Evolutionary conservation across 2,797 vertebrate species (phyloP), one percentile per base, ranked within the genome.

Genomic region (Clarias pachynema): DNA sequence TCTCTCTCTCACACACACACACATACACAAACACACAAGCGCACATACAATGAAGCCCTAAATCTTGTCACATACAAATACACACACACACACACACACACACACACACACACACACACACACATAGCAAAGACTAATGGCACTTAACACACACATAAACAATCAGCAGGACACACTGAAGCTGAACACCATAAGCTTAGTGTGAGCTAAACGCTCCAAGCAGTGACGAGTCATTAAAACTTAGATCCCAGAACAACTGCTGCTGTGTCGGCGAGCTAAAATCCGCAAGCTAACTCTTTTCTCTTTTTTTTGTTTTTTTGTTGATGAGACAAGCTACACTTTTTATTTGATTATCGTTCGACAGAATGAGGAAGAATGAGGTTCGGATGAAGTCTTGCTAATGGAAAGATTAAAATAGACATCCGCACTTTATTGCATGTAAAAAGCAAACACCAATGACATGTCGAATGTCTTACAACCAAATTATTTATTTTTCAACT

Each of bases 201-300:
- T 94, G 84, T 90, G 93, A 93, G 91, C 91, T 93, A 91, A 95
- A 92, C 92, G 92, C 92, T 90, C 89, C 90, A 95, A 94, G 94
- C 94, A 92, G 92, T 89, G 91, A 93, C 91, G 88, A 94, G 92
- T 90, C 92, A 94, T 93, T 93, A 95, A 94, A 95, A 93, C 91
- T 79, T 88, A 91, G 92, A 92, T 96, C 94, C 89, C 91, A 89
- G 93, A 95, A 94, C 89, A 93, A 95, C 91, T 94, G 94, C 92
- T 91, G 94, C 94, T 92, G 91, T 86, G 87, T 87, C 59, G 88
- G 89, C 88, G 92, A 90, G 90, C 89, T 90, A 34, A 91, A 89
- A 91, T 85, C 87, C 90, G 81, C 89, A 86, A 88, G 93, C 91
- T 92, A 91, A 89, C 92, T 91, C 91, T 93, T 91, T 85, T 90